Evolutionary conservation across 1,140 invertebrate genomes (phyloP), one percentile per base, ranked within the genome.

Genomic region (Wasmannia auropunctata): DNA sequence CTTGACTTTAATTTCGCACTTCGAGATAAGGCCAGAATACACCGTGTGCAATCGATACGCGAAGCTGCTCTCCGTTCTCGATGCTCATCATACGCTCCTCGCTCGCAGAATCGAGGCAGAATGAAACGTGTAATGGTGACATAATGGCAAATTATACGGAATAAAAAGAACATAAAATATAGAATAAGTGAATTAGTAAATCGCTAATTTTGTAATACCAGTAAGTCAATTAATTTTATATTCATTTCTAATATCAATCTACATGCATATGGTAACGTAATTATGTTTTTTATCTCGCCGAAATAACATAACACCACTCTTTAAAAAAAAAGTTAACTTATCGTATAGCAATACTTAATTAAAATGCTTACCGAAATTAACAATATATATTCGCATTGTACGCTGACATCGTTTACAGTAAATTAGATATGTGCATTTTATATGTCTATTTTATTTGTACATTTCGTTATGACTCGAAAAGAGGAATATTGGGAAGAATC

Each of bases 1-100:
- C 79, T 83, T 83, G 79, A 83, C 79, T 74, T 81, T 72, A 83
- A 83, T 83, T 83, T 74, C 79, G 37, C 67, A 16, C 54, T 25
- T 22, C 67, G 25, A 58, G 79, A 83, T 83, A 83, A 83, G 51
- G 25, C 67, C 51, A 34, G 28, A 46, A 34, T 72, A 67, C 43
- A 40, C 37, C n/a, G 43, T 51, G 60, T 54, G 65, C 79, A 56
- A 81, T 81, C 77, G 62, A 67, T 79, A 54, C 49, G 67, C 51
- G 25, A 46, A 34, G 51, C n/a, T n/a, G 51, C 19, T 43, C 25
- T 54, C 34, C 51, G 25, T 25, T 60, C 49, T 31, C 67, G 40
- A 83, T 46, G 28, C 79, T 46, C 51, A 25, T 83, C 67, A 46
- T 31, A 70, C 46, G 25, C 10, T 40, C 28, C 40, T 56, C 54